Base-by-base conservation (phyloP, 2,888 invertebrate species). In the Noctua janthina region DNA sequence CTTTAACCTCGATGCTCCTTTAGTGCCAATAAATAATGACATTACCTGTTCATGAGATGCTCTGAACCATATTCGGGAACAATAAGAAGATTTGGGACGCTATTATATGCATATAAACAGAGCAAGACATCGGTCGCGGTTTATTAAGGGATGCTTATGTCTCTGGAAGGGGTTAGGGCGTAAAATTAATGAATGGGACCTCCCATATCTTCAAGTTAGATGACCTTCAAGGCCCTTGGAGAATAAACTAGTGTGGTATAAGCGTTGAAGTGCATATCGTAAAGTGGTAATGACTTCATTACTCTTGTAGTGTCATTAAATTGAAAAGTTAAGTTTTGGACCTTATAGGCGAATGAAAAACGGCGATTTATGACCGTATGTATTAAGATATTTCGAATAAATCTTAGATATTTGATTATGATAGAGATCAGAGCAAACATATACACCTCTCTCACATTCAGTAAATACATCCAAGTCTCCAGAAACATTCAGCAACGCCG, bases 21-120 rank as follows among this genome's bases (percentile, higher is more conserved):
- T 94, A 96, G 93, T 92, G 93, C 93, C 94, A 89, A 96, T 96
- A 96, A 96, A 96, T 96, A 95, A 96, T 92, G 92, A 93, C 95
- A 95, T 96, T 95, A 96, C 96, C 96, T 96, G 96, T 94, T 94
- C 94, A 90, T 87, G 93, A 94, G 94, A 91, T 91, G 93, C 92
- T 93, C 87, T 92, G 91, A 92, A 94, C 91, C 94, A 94, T 96
- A 95, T 96, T 95, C 90, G 91, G 92, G 95, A 94, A 96, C 96
- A 96, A 96, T 95, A 95, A 93, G 94, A 94, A 94, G 95, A 95
- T 95, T 94, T 94, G 93, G 94, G 93, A 90, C 91, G 92, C 94
- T 91, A 94, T 96, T 95, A 95, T 95, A 94, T 93, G 93, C 94
- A 93, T 95, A 95, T 95, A 92, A 95, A 94, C 93, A 93, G 92